Percentiles rank a stretch among this genome's conserved stretches.
phyloP scores from a whole-genome alignment of 1,140 invertebrate genomes.

The Zaprionus ornatus region DNA sequence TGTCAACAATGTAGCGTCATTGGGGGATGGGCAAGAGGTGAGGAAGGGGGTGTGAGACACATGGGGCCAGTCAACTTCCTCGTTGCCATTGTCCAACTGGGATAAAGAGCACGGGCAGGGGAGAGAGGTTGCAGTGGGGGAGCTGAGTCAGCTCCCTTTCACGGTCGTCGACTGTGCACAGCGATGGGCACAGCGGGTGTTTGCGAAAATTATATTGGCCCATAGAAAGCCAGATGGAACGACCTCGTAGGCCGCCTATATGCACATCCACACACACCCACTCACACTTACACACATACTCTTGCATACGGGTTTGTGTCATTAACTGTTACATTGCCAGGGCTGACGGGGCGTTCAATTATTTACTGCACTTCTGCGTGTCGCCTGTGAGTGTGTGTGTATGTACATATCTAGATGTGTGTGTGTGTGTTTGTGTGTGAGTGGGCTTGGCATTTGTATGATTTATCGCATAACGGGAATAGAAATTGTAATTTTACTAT shows the following conservation, averaged over 20 bases:
- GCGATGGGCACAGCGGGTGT: constrained; percentile 52
- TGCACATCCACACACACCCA: not conserved
- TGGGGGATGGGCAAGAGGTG: not conserved
- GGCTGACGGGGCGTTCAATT: constrained; percentile 30
- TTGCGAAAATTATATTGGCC: constrained; percentile 65
- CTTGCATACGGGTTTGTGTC: constrained; percentile 9
- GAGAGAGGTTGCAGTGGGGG: not conserved
- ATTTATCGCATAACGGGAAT: constrained; percentile 34
- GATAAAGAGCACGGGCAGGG: not conserved
- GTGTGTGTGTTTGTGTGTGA: not conserved
- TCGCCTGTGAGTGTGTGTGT: not conserved
- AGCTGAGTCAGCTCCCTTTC: not conserved
- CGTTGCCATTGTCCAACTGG: not conserved
- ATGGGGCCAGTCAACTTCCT: constrained; percentile 14
- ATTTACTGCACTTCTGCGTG: constrained; percentile 29
- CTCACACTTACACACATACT: not conserved
- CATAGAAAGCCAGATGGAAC: constrained; percentile 17
- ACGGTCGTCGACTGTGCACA: constrained; percentile 17
- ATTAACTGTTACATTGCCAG: constrained; percentile 34
- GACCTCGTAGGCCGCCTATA: constrained; percentile 3
- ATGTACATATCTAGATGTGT: too few relatives aligned
- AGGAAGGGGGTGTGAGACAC: not conserved
- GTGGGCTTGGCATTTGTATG: constrained; percentile 17
- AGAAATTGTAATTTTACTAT: constrained; percentile 49
- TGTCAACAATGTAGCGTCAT: constrained; percentile 55